A percentile compares a stretch with the other conserved stretches of the same genome.
Conservation (phyloP, 2,888 invertebrate genomes). For the Lycocerus yunnanus region DNA sequence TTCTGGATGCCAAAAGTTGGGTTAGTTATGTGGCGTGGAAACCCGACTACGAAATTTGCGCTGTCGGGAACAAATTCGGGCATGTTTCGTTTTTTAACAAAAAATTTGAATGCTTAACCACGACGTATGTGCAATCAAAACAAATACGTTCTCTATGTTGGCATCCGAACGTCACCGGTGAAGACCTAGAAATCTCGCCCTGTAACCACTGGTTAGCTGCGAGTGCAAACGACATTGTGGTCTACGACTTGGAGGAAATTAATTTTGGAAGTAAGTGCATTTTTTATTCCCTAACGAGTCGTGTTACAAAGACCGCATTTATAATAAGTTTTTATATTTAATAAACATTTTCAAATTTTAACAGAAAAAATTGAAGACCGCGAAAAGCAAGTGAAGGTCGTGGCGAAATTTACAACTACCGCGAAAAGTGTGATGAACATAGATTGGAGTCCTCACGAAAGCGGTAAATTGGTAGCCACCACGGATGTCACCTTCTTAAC, state of each 20-base stretch:
- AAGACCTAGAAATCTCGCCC: constrained; percentile 60
- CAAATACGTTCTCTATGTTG: constrained; percentile 68
- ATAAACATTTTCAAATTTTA: background rate
- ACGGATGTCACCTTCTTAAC: constrained; percentile 58
- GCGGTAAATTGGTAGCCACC: constrained; percentile 63
- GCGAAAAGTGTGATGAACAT: constrained; percentile 32
- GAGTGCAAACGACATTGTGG: constrained; percentile 61
- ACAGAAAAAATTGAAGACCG: background rate
- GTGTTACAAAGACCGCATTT: too few species aligned
- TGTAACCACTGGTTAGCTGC: constrained; percentile 68
- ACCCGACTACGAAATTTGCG: constrained; percentile 61
- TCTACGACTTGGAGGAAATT: constrained; percentile 55
- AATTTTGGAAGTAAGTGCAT: background rate
- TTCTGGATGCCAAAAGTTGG: constrained; percentile 40
- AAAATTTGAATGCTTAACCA: constrained; percentile 40
- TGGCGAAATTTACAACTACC: constrained; percentile 31
- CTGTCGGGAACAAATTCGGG: constrained; percentile 68
- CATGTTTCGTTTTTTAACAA: constrained; percentile 53
- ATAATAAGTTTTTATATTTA: too few species aligned
- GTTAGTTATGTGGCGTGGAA: constrained; percentile 66
- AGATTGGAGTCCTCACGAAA: constrained; percentile 47
- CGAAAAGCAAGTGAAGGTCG: background rate
- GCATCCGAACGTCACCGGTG: constrained; percentile 72
- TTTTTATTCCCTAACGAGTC: too few species aligned
- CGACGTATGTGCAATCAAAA: constrained; percentile 62